These are phyloP conservation scores for Tanytarsus gracilentus DNA, from an alignment of 2,888 invertebrate genomes.

Conservation along the genomic window DNA sequence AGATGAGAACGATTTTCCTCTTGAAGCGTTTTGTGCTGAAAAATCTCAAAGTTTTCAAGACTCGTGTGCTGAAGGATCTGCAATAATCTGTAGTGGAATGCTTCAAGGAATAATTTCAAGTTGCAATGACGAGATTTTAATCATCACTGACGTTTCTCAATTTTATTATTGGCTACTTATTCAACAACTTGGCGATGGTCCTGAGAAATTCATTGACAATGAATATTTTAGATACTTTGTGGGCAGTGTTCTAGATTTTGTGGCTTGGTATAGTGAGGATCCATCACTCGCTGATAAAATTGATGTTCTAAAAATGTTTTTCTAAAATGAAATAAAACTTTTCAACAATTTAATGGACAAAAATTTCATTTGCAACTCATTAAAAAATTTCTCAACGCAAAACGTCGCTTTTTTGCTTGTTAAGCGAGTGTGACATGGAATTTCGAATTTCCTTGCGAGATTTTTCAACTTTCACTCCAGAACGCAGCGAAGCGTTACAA, in stretches of 20 bases:
- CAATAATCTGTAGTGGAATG: slow-evolving; percentile 8
- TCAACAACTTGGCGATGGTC: neutral
- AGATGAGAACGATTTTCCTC: slow-evolving; percentile 1
- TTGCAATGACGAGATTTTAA: neutral
- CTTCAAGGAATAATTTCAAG: neutral
- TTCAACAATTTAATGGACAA: no score
- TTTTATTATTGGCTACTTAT: slow-evolving; percentile 7
- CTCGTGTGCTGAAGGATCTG: neutral
- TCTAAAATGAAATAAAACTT: neutral
- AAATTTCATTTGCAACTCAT: no score
- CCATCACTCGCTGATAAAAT: slow-evolving; percentile 17
- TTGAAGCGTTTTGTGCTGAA: slow-evolving; percentile 15
- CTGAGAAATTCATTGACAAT: slow-evolving; percentile 3
- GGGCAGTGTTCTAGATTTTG: neutral
- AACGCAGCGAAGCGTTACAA: neutral
- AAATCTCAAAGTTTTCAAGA: neutral
- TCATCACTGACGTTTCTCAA: slow-evolving; percentile 17
- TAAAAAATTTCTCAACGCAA: no score
- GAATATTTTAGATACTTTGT: neutral
- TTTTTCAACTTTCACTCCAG: neutral
- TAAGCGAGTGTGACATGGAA: no score
- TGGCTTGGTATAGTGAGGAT: neutral
- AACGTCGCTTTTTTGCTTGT: no score
- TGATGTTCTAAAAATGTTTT: slow-evolving; percentile 17
- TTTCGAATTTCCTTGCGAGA: no score